Evolutionary conservation across 2,113 vertebrate genomes (phyloP).

Genomic region (Rhinichthys klamathensis): DNA sequence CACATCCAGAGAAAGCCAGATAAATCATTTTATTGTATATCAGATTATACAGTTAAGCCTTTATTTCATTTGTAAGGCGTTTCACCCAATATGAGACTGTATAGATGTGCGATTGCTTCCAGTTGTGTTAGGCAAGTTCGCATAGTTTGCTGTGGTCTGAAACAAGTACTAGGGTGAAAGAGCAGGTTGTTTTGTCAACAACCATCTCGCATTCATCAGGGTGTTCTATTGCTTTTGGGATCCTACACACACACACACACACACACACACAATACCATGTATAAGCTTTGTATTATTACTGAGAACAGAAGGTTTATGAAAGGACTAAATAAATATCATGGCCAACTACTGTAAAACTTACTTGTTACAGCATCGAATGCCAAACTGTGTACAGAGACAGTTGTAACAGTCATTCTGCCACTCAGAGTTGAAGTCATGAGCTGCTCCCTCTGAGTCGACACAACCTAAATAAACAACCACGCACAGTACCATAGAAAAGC

Average conservation of each 20-base stretch:
- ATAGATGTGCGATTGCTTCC: no score
- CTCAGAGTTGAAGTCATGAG: background rate
- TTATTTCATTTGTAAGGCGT: background rate
- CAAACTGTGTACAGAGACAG: background rate
- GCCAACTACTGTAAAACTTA: background rate
- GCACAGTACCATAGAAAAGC: background rate
- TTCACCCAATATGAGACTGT: background rate
- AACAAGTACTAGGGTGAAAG: background rate
- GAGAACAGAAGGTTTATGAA: background rate
- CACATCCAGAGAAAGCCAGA: background rate
- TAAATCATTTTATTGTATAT: background rate
- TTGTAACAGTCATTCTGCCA: constrained; percentile 11
- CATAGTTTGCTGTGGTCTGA: constrained; percentile 22
- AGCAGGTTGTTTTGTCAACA: constrained; percentile 18
- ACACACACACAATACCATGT: background rate
- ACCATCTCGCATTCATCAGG: constrained; percentile 10
- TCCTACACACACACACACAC: background rate
- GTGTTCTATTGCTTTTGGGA: background rate
- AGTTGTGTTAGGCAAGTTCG: background rate
- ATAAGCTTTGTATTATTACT: background rate
- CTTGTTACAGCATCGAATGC: constrained; percentile 16
- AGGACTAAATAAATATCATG: background rate
- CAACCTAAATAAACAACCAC: background rate
- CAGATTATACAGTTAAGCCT: background rate
- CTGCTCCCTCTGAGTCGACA: background rate